Base-by-base conservation (phyloP, 2,888 invertebrate species). In the Eilema depressum region DNA sequence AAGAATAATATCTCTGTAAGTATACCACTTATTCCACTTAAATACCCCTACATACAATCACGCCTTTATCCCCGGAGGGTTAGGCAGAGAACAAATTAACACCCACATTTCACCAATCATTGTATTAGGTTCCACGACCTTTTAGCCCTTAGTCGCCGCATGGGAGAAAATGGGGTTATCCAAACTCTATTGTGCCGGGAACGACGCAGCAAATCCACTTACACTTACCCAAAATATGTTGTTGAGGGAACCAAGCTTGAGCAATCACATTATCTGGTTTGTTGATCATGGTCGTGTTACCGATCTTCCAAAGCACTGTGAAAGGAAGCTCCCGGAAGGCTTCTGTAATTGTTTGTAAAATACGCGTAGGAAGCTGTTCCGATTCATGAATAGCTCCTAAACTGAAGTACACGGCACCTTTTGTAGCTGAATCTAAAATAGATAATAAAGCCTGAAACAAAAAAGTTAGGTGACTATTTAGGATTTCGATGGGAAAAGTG, bases 221-320 rank as follows among this genome's bases (percentile, higher is more conserved):
- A 30, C n/a, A n/a, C 77, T 78, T 84, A 96, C 96, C 96, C 71
- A 96, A 87, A 73, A 96, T 74, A 84, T 96, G 94, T 79, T 96
- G 95, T 76, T 96, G 96, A 1, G 96, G 96, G 70, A 96, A 92
- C 96, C 96, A 96, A 23, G 87, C 84, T 25, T 87, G 85, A 2
- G 93, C 82, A 60, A 94, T 88, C 0, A 96, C 92, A 80, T 96
- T 96, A 14, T 88, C 84, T 26, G 96, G 90, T 74, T 91, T 89
- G 37, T 91, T 90, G 20, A 95, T 87, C 78, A 90, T 79, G 11
- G 92, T 91, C 1, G 88, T 88, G 69, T 95, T 93, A 33, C 92
- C 95, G 73, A 96, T 95, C 84, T 96, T 96, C 96, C 96, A 96
- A 5, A 96, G 81, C 8, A 96, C 90, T 11, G 92, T 92, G 75